Conservation (phyloP, 2,797 vertebrate genomes). For the Malacoctenus gilli region DNA sequence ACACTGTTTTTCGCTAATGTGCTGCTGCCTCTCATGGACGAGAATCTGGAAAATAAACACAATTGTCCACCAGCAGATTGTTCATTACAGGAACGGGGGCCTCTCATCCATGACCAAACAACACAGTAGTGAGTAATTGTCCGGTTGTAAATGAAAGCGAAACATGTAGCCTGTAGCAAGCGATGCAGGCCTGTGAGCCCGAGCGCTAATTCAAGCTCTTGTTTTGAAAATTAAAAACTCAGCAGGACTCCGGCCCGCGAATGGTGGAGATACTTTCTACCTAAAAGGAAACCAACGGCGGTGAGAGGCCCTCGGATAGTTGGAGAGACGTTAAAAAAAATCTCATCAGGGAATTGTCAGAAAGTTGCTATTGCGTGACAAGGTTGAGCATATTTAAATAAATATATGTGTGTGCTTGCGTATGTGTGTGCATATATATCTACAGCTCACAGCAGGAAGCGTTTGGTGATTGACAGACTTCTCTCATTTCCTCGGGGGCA, state of each 20-base stretch:
- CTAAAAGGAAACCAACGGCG: slow-evolving; percentile 10
- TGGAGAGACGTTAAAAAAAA: too few species aligned
- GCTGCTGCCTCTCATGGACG: not conserved
- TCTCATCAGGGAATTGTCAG: slow-evolving; percentile 14
- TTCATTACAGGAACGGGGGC: slow-evolving; percentile 15
- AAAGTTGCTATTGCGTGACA: slow-evolving; percentile 1
- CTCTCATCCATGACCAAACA: slow-evolving; percentile 27
- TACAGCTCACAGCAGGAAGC: slow-evolving; percentile 49
- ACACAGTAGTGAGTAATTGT: slow-evolving; percentile 10
- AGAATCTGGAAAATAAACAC: not conserved
- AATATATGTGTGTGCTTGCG: slow-evolving; percentile 1
- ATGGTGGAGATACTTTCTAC: not conserved
- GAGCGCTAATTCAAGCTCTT: not conserved
- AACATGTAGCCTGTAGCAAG: slow-evolving; percentile 17
- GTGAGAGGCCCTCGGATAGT: not conserved
- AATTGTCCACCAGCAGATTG: slow-evolving; percentile 12
- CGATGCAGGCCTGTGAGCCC: slow-evolving; percentile 6
- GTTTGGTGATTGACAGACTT: slow-evolving; percentile 66
- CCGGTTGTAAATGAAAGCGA: slow-evolving; percentile 23
- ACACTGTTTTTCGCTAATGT: too few species aligned
- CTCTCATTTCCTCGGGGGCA: slow-evolving; percentile 70
- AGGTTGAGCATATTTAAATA: slow-evolving; percentile 19
- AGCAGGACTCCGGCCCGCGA: not conserved
- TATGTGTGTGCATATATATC: slow-evolving; percentile 33
- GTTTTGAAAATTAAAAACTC: slow-evolving; percentile 4